Evolutionary conservation across 2,797 vertebrate genomes (phyloP).

Genomic region (Lacerta viridis): DNA sequence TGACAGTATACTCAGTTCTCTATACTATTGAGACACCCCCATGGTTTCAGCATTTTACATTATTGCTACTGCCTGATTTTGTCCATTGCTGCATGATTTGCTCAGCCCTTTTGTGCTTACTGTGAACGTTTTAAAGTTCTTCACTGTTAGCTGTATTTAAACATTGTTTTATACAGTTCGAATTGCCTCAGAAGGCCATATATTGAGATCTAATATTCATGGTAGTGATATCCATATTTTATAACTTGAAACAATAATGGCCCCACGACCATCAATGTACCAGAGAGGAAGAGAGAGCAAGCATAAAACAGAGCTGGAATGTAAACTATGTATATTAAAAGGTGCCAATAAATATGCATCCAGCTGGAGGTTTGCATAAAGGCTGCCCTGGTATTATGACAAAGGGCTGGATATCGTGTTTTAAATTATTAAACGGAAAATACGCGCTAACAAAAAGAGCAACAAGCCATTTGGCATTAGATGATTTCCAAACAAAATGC

Average conservation of each 20-base stretch:
- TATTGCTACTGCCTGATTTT: background rate
- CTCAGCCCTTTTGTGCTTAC: slow-evolving; percentile 46
- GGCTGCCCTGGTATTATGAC: background rate
- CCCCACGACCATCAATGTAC: slow-evolving; percentile 38
- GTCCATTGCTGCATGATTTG: slow-evolving; percentile 38
- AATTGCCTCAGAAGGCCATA: slow-evolving; percentile 61
- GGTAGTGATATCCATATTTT: slow-evolving; percentile 56
- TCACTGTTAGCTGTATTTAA: slow-evolving; percentile 58
- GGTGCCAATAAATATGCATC: slow-evolving; percentile 35
- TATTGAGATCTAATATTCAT: slow-evolving; percentile 45
- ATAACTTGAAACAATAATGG: slow-evolving; percentile 57
- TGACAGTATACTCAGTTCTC: background rate
- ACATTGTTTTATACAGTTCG: slow-evolving; percentile 47
- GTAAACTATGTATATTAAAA: slow-evolving; percentile 43
- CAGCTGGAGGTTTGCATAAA: slow-evolving; percentile 55
- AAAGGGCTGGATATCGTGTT: background rate
- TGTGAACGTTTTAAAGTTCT: slow-evolving; percentile 53
- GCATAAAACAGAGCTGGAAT: slow-evolving; percentile 24
- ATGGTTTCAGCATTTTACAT: background rate
- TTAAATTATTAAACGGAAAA: slow-evolving; percentile 39
- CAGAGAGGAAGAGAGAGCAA: slow-evolving; percentile 21
- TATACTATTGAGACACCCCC: background rate
- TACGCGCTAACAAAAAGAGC: background rate
- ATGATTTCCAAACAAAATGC: background rate
- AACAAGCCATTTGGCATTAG: slow-evolving; percentile 11